phyloP scores from a whole-genome alignment of 2,888 invertebrate genomes.

The Acronicta psi region DNA sequence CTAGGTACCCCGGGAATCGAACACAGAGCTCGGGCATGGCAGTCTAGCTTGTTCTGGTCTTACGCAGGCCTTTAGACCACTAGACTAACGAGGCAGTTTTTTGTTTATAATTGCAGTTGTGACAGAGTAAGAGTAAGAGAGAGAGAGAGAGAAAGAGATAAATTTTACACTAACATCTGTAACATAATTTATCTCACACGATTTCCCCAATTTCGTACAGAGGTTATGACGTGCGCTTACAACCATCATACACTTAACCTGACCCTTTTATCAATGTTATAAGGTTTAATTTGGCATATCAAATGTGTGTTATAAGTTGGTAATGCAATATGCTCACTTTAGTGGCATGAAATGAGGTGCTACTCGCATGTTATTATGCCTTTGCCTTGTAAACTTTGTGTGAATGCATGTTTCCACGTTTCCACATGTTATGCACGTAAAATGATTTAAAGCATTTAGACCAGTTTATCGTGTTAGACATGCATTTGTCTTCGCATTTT shows the following conservation, averaged over 20 bases:
- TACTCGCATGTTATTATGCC: constrained; percentile 35
- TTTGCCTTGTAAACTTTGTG: constrained; percentile 19
- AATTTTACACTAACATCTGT: constrained; percentile 56
- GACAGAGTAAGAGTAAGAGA: no score
- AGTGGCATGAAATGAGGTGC: constrained; percentile 53
- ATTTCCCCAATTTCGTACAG: constrained; percentile 72
- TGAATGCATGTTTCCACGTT: constrained; percentile 7
- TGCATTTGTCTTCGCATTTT: no score
- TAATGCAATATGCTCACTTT: constrained; percentile 54
- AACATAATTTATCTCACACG: constrained; percentile 73
- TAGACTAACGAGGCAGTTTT: no score
- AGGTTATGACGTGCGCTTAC: constrained; percentile 68
- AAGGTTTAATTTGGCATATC: constrained; percentile 12
- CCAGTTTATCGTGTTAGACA: no score
- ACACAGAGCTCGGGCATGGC: no score
- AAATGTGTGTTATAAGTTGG: not conserved
- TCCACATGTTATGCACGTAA: not conserved
- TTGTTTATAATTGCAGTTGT: no score
- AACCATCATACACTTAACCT: constrained; percentile 13
- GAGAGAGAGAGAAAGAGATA: no score
- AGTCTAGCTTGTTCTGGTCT: no score
- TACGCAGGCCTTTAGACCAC: no score
- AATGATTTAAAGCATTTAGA: no score
- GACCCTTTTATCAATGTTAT: constrained; percentile 12
- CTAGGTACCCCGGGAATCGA: no score